Evolutionary conservation across 2,113 vertebrate species (phyloP), one percentile per base, ranked within the genome.

Genomic region (Panthera tigris): DNA sequence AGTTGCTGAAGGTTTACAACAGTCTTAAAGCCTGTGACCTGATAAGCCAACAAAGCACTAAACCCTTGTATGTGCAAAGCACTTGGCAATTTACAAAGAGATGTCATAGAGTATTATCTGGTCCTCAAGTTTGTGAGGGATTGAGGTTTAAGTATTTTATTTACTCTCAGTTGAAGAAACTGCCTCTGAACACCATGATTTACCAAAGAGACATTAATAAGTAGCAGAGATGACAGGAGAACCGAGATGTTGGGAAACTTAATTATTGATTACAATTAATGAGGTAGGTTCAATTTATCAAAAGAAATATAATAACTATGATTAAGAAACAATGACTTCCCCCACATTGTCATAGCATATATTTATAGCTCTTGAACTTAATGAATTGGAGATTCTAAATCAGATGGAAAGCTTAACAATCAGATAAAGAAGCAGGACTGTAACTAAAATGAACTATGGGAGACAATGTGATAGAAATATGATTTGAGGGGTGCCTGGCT

Each of bases 391-490:
- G 50, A 95, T 85, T 88, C 79, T 23, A 36, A 91, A 95, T 45
- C 3, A 69, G 41, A 92, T 85, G 73, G 41, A 94, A 96, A 92
- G 63, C 50, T 48, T n/a, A 84, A 95, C 69, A 45, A n/a, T 36
- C 65, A 36, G 86, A 19, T 23, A 45, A 63, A 50, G 74, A 7
- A 48, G 36, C 23, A 84, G 39, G 92, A n/a, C 16, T 73, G 76
- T 48, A 65, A 66, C 1, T 57, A 48, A 89, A 95, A 52, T 29
- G 50, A 94, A 27, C n/a, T 2, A 33, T 4, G 50, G 31, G 7
- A 80, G 5, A 74, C 45, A 90, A 0, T 4, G 0, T 8, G 36
- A 25, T 0, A 0, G 15, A 0, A 16, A 69, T 10, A 9, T 36
- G 25, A 90, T 23, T 9, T 27, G 83, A 80, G 15, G 41, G 74